phyloP scores from a whole-genome alignment of 2,888 invertebrate genomes.

The Busseola fusca region DNA sequence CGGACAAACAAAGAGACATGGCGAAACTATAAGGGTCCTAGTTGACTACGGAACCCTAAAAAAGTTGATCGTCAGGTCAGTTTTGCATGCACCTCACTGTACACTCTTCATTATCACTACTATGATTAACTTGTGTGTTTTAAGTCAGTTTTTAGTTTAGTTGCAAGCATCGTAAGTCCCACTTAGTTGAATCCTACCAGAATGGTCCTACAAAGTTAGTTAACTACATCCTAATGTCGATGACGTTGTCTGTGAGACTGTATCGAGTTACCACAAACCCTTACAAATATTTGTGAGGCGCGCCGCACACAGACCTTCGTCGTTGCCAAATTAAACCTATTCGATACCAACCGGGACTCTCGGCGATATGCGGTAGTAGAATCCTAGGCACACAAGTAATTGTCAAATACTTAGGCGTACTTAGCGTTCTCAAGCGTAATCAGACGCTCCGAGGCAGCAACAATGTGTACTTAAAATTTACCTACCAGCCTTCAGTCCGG shows the following conservation, averaged over 20 bases:
- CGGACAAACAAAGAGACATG: no score
- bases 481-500: neutral
- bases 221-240: neutral
- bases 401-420: neutral
- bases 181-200: neutral
- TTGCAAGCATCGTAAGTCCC: neutral
- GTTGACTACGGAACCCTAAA: no score
- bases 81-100: neutral
- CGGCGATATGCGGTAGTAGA: neutral
- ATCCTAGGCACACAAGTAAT: neutral
- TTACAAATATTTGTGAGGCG: slow-evolving; percentile 31
- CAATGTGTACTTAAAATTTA: slow-evolving; percentile 6
- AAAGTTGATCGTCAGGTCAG: neutral
- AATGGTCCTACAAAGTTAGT: neutral
- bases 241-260: neutral
- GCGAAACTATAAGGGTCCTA: no score
- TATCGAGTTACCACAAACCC: slow-evolving; percentile 20
- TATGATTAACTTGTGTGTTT: neutral
- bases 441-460: neutral
- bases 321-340: slow-evolving; percentile 4
- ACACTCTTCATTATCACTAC: neutral
- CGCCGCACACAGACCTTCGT: neutral
- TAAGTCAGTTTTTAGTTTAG: neutral
- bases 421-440: neutral
- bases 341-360: slow-evolving; percentile 13